A percentile compares a stretch with the other conserved stretches of the same genome.
phyloP scores from a whole-genome alignment of 2,888 invertebrate genomes.

The Drosophila pegasa region DNA sequence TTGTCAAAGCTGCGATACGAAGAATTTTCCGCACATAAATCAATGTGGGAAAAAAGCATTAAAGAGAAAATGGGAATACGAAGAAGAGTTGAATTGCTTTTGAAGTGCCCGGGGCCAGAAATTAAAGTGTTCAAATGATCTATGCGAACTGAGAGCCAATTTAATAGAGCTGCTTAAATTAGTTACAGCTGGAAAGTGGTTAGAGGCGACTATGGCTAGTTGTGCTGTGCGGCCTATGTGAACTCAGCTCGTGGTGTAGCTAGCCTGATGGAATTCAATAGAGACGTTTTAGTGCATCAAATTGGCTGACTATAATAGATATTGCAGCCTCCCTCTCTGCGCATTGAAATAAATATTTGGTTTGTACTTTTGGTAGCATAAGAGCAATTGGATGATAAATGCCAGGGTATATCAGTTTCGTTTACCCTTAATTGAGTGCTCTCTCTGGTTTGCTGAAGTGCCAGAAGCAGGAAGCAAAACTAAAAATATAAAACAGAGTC shows the following conservation, averaged over 20 bases:
- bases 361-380: not conserved
- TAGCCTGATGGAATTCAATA: not conserved
- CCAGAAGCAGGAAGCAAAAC: conserved; percentile 76
- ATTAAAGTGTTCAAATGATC: conserved; percentile 46
- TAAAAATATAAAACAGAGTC: conserved; percentile 76
- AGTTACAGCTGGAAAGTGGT: not conserved
- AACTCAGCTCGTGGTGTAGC: not conserved
- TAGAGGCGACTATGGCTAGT: not conserved
- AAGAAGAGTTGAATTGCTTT: not conserved
- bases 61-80: not conserved
- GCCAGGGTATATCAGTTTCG: conserved; percentile 18
- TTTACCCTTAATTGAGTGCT: not conserved
- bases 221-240: not conserved
- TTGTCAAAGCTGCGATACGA: conserved; percentile 6
- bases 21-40: conserved; percentile 53
- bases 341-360: not conserved
- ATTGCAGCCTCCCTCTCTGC: too few species aligned
- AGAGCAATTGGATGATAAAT: not conserved
- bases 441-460: conserved; percentile 44
- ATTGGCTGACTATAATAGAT: too few species aligned
- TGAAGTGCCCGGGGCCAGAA: conserved; percentile 1
- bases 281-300: too few species aligned
- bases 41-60: conserved; percentile 23
- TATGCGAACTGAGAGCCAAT: not conserved
- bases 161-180: conserved; percentile 2